phyloP scores from a whole-genome alignment of 2,113 vertebrate species.

The Gadus macrocephalus region DNA sequence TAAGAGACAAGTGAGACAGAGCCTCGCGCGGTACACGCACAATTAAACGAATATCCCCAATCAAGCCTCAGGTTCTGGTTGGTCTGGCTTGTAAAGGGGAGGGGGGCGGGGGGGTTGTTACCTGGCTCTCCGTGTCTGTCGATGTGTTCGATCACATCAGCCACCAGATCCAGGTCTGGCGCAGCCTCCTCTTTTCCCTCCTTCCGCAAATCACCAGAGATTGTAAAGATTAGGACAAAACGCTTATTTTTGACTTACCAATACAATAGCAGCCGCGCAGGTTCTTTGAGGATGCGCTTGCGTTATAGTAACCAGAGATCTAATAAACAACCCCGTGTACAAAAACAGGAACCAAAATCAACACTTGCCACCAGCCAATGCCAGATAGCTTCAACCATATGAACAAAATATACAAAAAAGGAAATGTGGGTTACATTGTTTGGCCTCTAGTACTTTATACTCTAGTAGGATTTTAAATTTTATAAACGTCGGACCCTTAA shows the following conservation, averaged over 20 bases:
- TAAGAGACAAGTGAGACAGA: neutral
- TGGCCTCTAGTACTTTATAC: no score
- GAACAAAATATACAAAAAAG: no score
- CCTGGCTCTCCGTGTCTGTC: slow-evolving; percentile 82
- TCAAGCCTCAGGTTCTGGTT: no score
- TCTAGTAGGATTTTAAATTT: no score
- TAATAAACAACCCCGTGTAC: neutral
- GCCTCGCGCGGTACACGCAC: neutral
- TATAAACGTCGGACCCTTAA: no score
- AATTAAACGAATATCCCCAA: neutral
- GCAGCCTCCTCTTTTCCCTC: slow-evolving; percentile 66
- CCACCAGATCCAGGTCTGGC: slow-evolving; percentile 82
- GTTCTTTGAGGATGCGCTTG: no score
- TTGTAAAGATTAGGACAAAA: neutral
- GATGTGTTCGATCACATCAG: slow-evolving; percentile 85
- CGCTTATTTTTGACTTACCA: neutral
- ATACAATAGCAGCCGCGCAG: neutral
- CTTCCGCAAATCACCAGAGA: slow-evolving; percentile 37
- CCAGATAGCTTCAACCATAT: no score
- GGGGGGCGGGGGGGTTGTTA: slow-evolving; percentile 38
- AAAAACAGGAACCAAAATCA: neutral
- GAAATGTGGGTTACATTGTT: no score
- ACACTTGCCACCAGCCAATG: no score
- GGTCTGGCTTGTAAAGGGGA: no score
- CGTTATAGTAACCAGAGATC: no score